These are phyloP conservation scores for Notospermus geniculatus DNA, from an alignment of 1,140 invertebrate species.

Conservation along the genomic window DNA sequence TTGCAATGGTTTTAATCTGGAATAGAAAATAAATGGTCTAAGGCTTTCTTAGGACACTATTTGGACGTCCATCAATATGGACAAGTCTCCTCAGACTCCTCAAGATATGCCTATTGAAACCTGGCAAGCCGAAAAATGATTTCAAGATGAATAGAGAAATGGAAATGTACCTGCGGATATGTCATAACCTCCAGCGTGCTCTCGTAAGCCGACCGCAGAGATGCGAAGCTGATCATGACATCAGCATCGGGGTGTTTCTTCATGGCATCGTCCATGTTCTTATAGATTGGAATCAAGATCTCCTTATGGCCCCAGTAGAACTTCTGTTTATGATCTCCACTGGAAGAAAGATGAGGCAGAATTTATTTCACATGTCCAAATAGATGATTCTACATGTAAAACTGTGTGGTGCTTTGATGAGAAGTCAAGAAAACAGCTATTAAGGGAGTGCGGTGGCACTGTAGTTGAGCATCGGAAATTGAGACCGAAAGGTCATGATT, in stretches of 20 bases:
- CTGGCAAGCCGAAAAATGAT: no score
- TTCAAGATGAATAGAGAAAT: neutral
- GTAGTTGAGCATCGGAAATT: no score
- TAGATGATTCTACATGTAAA: no score
- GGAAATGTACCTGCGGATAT: slow-evolving; percentile 71
- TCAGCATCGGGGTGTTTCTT: slow-evolving; percentile 91
- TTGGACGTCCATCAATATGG: no score
- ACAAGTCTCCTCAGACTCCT: no score
- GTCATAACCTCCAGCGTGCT: slow-evolving; percentile 91
- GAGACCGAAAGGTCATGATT: no score
- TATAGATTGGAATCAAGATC: slow-evolving; percentile 90
- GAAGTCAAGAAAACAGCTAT: no score
- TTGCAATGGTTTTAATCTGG: slow-evolving; percentile 90
- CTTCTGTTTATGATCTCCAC: slow-evolving; percentile 98
- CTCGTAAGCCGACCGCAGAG: slow-evolving; percentile 94
- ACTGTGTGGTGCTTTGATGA: no score
- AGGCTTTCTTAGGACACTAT: no score
- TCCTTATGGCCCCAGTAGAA: slow-evolving; percentile 99
- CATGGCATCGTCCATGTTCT: slow-evolving; percentile 96
- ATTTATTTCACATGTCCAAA: no score
- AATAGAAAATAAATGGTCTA: slow-evolving; percentile 61
- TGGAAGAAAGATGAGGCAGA: slow-evolving; percentile 58
- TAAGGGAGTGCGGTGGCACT: no score
- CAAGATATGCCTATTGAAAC: no score
- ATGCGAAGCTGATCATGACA: slow-evolving; percentile 98